Base-by-base conservation (phyloP, 1,140 invertebrate species). In the Reticulitermes speratus region DNA sequence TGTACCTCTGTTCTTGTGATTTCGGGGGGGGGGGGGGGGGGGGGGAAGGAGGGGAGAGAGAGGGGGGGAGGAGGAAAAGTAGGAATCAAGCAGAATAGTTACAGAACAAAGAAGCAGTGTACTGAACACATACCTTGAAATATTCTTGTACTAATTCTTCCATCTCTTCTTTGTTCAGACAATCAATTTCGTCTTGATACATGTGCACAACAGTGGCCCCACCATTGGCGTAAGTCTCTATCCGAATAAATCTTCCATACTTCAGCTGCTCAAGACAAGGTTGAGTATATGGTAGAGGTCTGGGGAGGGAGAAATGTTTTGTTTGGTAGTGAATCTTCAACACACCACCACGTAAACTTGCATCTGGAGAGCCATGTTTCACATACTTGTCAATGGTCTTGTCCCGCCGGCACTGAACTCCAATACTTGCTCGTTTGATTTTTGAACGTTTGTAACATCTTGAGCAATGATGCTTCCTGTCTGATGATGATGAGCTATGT, bases 201-300 rank as follows among this genome's bases (percentile, higher is more conserved):
- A 98, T 93, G 91, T 98, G 97, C 59, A 99, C 94, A 16, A 98
- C 95, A 65, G 95, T 94, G 6, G 97, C 98, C 45, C 97, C 98
- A n/a, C 98, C 98, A 92, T 99, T 99, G 1, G 97, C 95, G 92
- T 99, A 97, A 1, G 95, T 96, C 91, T 99, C 98, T 88, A 98
- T 94, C 87, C 97, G 95, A 90, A 97, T 96, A 88, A 94, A 96
- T 87, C 94, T 92, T 83, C 94, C 93, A 89, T 95, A 97, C 89
- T 95, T 96, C 38, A 96, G 90, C 89, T 93, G 91, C 87, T 93
- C 92, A 52, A 93, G 88, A 7, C 91, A 90, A 83, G 90, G 89
- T 86, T 89, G 89, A 11, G 91, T 91, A 86, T 88, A 87, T 69
- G 88, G 89, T 88, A 88, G 87, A 86, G 90, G 92, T 82, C 90